Conservation (phyloP, 2,888 invertebrate species). For the Dasypolia templi region DNA sequence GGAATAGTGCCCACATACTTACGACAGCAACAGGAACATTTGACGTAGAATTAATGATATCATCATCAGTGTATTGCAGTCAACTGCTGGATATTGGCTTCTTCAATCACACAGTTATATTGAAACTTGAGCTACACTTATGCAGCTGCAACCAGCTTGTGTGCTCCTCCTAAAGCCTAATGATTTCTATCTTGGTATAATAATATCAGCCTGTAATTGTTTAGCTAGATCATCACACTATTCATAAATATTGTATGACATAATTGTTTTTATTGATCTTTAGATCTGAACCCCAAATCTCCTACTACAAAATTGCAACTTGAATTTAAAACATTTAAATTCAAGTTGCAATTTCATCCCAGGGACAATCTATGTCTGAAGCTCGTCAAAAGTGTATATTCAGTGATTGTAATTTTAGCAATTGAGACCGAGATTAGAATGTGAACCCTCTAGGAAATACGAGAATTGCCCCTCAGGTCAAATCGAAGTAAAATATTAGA, state of each 20-base stretch:
- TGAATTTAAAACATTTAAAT: background rate
- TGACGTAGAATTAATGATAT: slow-evolving; percentile 21
- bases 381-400: too few species aligned
- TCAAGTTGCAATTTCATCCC: background rate
- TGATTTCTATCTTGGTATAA: background rate
- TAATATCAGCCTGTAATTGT: background rate
- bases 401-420: too few species aligned
- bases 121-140: too few species aligned
- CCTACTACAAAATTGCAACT: too few species aligned
- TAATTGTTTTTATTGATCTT: background rate
- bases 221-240: too few species aligned
- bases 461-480: too few species aligned
- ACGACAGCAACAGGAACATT: slow-evolving; percentile 52
- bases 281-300: background rate
- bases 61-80: background rate
- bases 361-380: background rate
- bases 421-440: too few species aligned
- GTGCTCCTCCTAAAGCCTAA: background rate
- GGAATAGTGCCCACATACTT: slow-evolving; percentile 67
- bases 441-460: too few species aligned
- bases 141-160: background rate
- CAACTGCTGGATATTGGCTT: too few species aligned
- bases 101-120: too few species aligned
- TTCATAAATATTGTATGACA: background rate
- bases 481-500: background rate